These are phyloP conservation scores for Burhinus bistriatus DNA, from an alignment of 2,113 vertebrate genomes.

Conservation along the genomic window DNA sequence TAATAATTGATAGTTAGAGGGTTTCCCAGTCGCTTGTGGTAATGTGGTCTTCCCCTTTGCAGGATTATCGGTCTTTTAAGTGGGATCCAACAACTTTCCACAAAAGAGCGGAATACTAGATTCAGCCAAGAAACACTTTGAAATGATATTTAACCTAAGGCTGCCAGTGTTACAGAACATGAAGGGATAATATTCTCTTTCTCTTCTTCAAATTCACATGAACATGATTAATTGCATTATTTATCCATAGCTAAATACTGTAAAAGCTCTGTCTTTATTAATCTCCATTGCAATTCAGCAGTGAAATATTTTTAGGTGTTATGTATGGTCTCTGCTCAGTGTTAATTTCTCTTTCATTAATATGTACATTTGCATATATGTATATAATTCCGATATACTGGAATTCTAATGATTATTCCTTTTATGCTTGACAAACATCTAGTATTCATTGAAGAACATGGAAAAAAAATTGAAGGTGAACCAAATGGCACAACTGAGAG, in stretches of 20 bases:
- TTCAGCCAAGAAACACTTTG: conserved; percentile 55
- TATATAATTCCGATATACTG: neutral
- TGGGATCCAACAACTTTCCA: conserved; percentile 60
- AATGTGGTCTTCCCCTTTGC: conserved; percentile 55
- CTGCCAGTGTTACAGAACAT: conserved; percentile 31
- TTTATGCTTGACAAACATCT: neutral
- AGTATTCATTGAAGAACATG: neutral
- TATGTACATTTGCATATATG: neutral
- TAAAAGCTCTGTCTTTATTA: neutral
- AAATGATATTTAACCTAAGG: conserved; percentile 63
- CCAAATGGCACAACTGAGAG: neutral
- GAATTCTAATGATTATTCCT: neutral
- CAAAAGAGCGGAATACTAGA: conserved; percentile 57
- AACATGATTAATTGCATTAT: neutral
- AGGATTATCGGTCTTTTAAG: conserved; percentile 64
- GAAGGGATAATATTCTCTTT: conserved; percentile 14
- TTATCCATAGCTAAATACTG: conserved; percentile 5
- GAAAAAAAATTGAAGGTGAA: neutral
- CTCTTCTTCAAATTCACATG: neutral
- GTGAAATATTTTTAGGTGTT: neutral
- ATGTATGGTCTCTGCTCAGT: neutral
- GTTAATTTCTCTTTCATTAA: neutral
- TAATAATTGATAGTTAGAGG: conserved; percentile 41
- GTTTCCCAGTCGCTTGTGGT: conserved; percentile 59
- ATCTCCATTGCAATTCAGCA: neutral